A percentile compares a stretch with the other conserved stretches of the same genome.
Conservation (phyloP, 2,888 invertebrate genomes). For the Parnassius mnemosyne region DNA sequence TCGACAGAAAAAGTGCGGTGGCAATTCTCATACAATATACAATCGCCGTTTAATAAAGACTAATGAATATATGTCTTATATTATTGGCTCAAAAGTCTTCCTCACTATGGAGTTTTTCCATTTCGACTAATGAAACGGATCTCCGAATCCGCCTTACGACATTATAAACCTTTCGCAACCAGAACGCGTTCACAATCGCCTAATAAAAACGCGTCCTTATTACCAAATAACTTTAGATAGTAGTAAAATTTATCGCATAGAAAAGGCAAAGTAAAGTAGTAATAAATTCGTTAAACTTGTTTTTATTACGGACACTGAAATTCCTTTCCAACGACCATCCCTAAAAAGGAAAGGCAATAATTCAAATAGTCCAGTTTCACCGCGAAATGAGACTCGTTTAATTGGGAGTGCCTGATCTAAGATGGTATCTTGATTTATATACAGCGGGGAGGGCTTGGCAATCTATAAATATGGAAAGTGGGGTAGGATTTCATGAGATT, state of each 20-base stretch:
- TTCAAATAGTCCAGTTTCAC: constrained; percentile 26
- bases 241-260: not conserved
- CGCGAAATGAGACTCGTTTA: constrained; percentile 19
- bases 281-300: constrained; percentile 18
- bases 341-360: constrained; percentile 24
- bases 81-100: too few species aligned
- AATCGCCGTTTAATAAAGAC: too few species aligned
- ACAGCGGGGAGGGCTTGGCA: not conserved
- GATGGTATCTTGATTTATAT: constrained; percentile 26
- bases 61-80: too few species aligned
- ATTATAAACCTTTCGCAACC: too few species aligned
- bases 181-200: too few species aligned
- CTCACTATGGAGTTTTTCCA: too few species aligned
- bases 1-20: too few species aligned
- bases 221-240: too few species aligned
- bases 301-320: constrained; percentile 17
- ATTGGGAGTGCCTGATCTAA: constrained; percentile 20
- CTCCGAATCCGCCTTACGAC: too few species aligned
- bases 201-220: too few species aligned
- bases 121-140: too few species aligned
- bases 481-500: not conserved
- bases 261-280: constrained; percentile 10
- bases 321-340: constrained; percentile 12
- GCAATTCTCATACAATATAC: too few species aligned
- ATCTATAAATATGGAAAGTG: constrained; percentile 8